These are phyloP conservation scores for Apotomis betuletana DNA, from an alignment of 2,888 invertebrate species.

Conservation along the genomic window DNA sequence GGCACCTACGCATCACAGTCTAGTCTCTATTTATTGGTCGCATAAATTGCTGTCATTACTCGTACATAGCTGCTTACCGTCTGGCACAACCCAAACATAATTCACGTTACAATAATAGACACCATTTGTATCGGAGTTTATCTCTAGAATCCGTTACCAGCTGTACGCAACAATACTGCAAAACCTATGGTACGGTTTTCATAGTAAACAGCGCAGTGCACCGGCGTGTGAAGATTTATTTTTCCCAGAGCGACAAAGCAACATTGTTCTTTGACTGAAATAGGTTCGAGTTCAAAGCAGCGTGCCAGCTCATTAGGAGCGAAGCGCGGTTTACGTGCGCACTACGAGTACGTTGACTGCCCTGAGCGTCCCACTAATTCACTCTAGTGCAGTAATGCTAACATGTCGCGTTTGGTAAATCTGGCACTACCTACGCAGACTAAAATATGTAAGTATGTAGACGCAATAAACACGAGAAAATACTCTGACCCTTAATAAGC, in stretches of 20 bases:
- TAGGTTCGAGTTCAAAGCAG: conserved; percentile 71
- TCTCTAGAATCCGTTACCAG: conserved; percentile 33
- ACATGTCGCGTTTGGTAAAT: background rate
- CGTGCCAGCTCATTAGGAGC: conserved; percentile 66
- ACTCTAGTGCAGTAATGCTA: background rate
- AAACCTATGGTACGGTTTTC: conserved; percentile 60
- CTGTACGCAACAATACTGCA: conserved; percentile 45
- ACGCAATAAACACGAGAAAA: background rate
- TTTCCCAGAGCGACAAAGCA: conserved; percentile 75
- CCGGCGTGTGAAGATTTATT: conserved; percentile 67
- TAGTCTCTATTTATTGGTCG: conserved; percentile 68
- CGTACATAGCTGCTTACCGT: conserved; percentile 55
- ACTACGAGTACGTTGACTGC: conserved; percentile 57
- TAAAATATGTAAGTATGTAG: background rate
- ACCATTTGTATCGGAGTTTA: conserved; percentile 20
- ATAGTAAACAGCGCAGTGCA: conserved; percentile 66
- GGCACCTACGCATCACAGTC: conserved; percentile 67
- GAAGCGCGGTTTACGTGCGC: conserved; percentile 55
- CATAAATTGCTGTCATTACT: conserved; percentile 65
- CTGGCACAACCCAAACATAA: conserved; percentile 52
- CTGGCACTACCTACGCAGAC: background rate
- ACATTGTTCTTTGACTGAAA: conserved; percentile 72
- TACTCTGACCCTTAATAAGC: conserved; percentile 7
- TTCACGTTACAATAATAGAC: conserved; percentile 34
- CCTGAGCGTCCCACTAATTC: conserved; percentile 34